Conservation (phyloP, 2,888 invertebrate genomes). For the Nysson spinosus region DNA sequence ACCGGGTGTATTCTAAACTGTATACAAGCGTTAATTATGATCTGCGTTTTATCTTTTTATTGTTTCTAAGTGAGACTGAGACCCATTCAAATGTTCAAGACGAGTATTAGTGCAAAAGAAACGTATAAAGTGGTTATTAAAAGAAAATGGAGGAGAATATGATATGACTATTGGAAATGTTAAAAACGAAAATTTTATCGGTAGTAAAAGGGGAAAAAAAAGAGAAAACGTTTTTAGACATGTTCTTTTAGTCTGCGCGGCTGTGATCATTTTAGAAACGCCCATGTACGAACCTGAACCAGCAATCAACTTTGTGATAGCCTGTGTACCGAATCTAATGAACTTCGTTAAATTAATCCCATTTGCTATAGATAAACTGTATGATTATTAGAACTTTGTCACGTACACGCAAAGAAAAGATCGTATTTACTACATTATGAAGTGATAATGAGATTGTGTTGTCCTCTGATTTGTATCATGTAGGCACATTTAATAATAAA, state of each 20-base stretch:
- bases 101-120: constrained; percentile 15
- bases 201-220: no score
- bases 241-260: constrained; percentile 50
- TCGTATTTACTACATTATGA: constrained; percentile 72
- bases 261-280: constrained; percentile 68
- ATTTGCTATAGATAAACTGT: constrained; percentile 56
- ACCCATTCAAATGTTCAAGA: constrained; percentile 15
- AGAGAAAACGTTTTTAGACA: constrained; percentile 30
- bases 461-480: constrained; percentile 74
- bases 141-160: not conserved
- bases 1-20: constrained; percentile 68
- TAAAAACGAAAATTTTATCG: constrained; percentile 10
- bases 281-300: constrained; percentile 65
- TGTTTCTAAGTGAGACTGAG: constrained; percentile 34
- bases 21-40: constrained; percentile 41
- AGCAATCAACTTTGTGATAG: constrained; percentile 76
- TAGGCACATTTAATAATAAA: constrained; percentile 76
- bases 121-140: constrained; percentile 16
- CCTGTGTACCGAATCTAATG: constrained; percentile 63
- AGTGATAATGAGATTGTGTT: constrained; percentile 73
- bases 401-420: constrained; percentile 48
- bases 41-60: constrained; percentile 7
- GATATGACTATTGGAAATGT: constrained; percentile 9
- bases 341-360: constrained; percentile 62
- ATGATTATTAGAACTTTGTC: constrained; percentile 57